phyloP scores from a whole-genome alignment of 2,888 invertebrate genomes.

The Pecten maximus region DNA sequence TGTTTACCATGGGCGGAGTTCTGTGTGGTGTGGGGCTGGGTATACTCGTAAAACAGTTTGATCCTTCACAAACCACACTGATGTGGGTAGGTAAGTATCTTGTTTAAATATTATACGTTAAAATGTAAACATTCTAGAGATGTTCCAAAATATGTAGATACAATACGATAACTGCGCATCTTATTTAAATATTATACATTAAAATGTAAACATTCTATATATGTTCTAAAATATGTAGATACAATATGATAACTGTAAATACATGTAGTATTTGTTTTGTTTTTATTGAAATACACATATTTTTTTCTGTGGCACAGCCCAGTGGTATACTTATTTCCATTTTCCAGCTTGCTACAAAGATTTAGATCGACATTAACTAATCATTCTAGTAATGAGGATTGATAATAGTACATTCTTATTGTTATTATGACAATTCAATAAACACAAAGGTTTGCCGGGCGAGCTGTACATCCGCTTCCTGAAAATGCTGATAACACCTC shows the following conservation, averaged over 20 bases:
- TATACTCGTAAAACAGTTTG: background rate
- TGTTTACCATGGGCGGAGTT: background rate
- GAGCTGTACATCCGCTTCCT: background rate
- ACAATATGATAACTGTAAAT: too few relatives aligned
- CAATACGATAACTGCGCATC: too few relatives aligned
- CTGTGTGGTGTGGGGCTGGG: background rate
- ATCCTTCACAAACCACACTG: background rate
- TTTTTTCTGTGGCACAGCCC: background rate
- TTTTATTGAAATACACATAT: background rate
- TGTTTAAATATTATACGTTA: background rate
- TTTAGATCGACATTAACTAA: too few relatives aligned
- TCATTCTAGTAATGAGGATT: too few relatives aligned
- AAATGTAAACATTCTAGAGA: background rate
- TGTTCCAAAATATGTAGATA: background rate
- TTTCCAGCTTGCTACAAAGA: too few relatives aligned
- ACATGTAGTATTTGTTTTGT: too few relatives aligned
- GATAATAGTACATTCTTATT: too few relatives aligned
- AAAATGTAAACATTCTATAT: background rate
- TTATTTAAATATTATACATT: background rate
- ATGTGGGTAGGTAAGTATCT: slow-evolving; percentile 3
- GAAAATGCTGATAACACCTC: background rate
- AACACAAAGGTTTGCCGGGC: background rate
- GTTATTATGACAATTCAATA: background rate
- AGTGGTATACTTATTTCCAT: too few relatives aligned
- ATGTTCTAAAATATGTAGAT: background rate